These are phyloP conservation scores for Ceuthmochares aereus DNA, from an alignment of 2,113 vertebrate species.

Conservation along the genomic window DNA sequence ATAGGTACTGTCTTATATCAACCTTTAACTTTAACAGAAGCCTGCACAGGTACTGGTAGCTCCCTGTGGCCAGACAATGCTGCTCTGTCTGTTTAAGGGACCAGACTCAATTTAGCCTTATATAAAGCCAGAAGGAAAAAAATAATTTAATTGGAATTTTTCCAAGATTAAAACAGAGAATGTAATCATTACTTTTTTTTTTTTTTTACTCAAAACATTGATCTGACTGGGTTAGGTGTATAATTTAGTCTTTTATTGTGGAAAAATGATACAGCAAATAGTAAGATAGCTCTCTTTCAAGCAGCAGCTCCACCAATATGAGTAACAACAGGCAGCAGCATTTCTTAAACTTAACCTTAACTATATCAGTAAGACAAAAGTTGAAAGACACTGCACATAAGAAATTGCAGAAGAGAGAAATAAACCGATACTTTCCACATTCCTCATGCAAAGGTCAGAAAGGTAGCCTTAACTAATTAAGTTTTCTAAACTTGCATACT, in stretches of 20 bases:
- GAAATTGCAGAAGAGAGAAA: neutral
- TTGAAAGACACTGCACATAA: neutral
- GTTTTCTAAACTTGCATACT: neutral
- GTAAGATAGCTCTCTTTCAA: neutral
- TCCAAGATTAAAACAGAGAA: neutral
- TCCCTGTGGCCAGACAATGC: neutral
- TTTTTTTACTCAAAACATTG: neutral
- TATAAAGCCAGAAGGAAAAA: neutral
- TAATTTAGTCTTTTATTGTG: neutral
- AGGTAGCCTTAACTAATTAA: neutral
- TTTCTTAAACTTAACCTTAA: neutral
- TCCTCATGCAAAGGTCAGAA: neutral
- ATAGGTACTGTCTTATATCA: too few species aligned
- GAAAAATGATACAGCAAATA: neutral
- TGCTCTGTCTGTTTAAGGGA: neutral
- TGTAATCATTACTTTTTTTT: neutral
- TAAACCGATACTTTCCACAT: neutral
- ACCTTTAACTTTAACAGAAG: neutral
- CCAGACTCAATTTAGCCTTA: neutral
- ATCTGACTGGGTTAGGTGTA: neutral
- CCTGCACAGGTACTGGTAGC: neutral
- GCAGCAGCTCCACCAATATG: neutral
- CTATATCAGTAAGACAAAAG: neutral
- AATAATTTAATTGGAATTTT: neutral
- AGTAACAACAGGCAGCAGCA: neutral